A percentile compares a stretch with the other conserved stretches of the same genome.
Conservation (phyloP, 2,113 vertebrate genomes). For the Ailurus styani region DNA sequence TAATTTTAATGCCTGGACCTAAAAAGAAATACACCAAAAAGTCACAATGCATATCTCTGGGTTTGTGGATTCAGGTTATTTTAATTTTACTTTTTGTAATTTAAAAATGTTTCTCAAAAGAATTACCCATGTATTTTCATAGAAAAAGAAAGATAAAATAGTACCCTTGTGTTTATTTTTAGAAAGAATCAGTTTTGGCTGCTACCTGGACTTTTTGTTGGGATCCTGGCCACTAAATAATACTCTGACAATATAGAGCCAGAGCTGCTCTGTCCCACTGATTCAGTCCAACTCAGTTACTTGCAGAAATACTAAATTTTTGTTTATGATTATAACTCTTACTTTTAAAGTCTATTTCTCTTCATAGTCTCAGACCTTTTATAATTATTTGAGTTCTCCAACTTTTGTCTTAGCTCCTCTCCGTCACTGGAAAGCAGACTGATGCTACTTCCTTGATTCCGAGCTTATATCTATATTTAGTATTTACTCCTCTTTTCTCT, state of each 20-base stretch:
- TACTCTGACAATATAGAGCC: too few relatives aligned
- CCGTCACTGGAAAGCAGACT: neutral
- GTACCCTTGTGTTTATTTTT: neutral
- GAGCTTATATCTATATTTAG: neutral
- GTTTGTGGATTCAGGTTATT: neutral
- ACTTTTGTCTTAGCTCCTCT: neutral
- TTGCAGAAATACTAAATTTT: neutral
- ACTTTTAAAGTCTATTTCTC: neutral
- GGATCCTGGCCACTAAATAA: neutral
- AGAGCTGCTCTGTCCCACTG: neutral
- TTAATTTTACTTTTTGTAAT: neutral
- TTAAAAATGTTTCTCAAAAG: neutral
- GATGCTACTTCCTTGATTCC: neutral
- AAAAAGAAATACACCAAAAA: neutral
- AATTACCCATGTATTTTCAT: neutral
- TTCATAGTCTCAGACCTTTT: neutral
- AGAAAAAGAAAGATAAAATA: neutral
- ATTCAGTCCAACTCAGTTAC: neutral
- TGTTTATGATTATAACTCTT: neutral
- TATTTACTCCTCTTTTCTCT: neutral
- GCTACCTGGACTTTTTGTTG: neutral
- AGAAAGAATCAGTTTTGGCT: neutral
- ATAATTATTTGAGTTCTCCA: neutral
- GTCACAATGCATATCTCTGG: neutral
- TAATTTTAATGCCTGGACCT: neutral